phyloP scores from a whole-genome alignment of 2,888 invertebrate genomes.

The Erpobdella octoculata region DNA sequence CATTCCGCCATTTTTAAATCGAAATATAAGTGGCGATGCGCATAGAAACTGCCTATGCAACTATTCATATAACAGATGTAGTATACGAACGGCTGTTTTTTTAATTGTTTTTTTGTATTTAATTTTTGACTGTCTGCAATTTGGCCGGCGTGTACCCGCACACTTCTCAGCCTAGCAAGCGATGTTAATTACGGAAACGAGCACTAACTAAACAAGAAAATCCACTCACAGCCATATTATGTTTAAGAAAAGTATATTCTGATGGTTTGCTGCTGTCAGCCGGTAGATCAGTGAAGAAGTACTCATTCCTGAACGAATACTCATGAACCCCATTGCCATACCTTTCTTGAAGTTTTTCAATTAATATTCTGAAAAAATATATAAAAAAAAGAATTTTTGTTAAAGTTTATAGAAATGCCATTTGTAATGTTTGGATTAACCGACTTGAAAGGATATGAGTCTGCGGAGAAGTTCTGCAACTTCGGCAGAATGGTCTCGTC shows the following conservation, averaged over 20 bases:
- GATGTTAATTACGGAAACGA: too few species aligned
- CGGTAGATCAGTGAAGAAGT: constrained; percentile 32
- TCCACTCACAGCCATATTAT: constrained; percentile 5
- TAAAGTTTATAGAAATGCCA: neutral
- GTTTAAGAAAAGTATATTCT: constrained; percentile 14
- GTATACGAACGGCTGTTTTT: too few species aligned
- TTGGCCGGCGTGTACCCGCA: too few species aligned
- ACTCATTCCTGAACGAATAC: constrained; percentile 32
- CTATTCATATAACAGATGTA: too few species aligned
- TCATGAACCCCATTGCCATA: neutral
- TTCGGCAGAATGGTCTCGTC: constrained; percentile 36
- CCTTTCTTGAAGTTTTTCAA: neutral
- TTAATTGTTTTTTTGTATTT: too few species aligned
- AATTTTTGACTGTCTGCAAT: too few species aligned
- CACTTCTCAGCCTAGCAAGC: too few species aligned
- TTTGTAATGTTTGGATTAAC: neutral
- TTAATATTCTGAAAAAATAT: neutral
- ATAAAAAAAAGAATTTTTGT: too few species aligned
- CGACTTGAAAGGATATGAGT: neutral
- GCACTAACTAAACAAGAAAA: too few species aligned
- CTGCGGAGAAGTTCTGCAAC: neutral
- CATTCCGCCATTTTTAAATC: too few species aligned
- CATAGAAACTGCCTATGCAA: too few species aligned
- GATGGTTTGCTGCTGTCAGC: constrained; percentile 14
- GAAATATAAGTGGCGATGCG: too few species aligned